Base-by-base conservation (phyloP, 2,888 invertebrate species). In the Boloria selene region DNA sequence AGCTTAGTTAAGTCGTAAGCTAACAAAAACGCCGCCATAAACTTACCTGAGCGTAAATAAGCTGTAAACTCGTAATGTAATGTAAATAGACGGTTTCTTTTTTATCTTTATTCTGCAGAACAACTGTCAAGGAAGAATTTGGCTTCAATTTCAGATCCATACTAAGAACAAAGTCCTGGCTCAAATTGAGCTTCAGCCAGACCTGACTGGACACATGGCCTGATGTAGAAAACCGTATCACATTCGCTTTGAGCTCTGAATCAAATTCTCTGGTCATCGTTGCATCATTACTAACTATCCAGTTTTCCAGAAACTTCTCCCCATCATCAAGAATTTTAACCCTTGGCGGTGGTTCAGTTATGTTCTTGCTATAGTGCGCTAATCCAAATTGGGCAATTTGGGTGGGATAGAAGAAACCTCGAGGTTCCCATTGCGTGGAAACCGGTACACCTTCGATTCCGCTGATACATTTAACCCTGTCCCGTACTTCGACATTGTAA, bases 341-440 rank as follows among this genome's bases (percentile, higher is more conserved):
- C 56, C 95, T 93, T 0, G 98, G 97, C 73, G 96, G 95, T 0
- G 96, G 95, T 77, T 98, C 98, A 0, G 96, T 96, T 14, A 98
- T 88, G 85, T 97, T 97, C 86, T 99, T 98, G 86, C 98, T 98
- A 86, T 98, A 99, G 88, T 99, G 99, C 13, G 98, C 97, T 65
- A 99, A 88, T 0, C 98, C 99, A 85, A 98, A 99, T 86, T 99
- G 99, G 6, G 99, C 98, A 73, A 99, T 98, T 91, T 99, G 99
- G 1, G 98, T 99, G 0, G 99, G 98, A 89, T 99, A 99, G 86
- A 96, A 98, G 86, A 99, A 99, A 0, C 99, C 99, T 70, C 95
- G 95, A 45, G 96, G 96, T 77, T 98, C 97, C 99, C 99, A 99
- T 82, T 98, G 98, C 0, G 96, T 97, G n/a, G 98, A 98, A 62